A percentile compares a stretch with the other conserved stretches of the same genome.
phyloP scores from a whole-genome alignment of 2,888 invertebrate genomes.

The Troilus luridus region DNA sequence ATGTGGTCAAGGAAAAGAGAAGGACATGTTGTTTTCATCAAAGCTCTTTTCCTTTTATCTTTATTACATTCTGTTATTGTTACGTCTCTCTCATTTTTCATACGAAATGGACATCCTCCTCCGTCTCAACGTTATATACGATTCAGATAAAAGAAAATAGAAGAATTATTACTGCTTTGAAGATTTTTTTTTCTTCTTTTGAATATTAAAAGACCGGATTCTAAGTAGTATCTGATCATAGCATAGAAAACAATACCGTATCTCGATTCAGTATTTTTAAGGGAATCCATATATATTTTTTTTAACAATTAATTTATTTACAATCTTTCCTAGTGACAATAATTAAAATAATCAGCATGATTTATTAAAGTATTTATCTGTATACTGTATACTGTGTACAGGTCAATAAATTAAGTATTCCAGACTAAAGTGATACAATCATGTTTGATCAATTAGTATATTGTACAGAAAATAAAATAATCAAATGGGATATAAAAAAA shows the following conservation, averaged over 20 bases:
- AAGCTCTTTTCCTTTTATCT: background rate
- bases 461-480: too few relatives aligned
- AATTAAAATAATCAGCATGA: too few relatives aligned
- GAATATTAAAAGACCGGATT: background rate
- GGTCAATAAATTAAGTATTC: too few relatives aligned
- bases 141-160: constrained; percentile 20
- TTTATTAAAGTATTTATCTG: too few relatives aligned
- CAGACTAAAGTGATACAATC: too few relatives aligned
- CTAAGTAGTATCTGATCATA: background rate
- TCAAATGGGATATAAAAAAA: too few relatives aligned
- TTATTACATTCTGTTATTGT: constrained; percentile 36
- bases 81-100: constrained; percentile 19
- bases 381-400: too few relatives aligned
- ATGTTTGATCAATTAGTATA: too few relatives aligned
- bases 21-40: constrained; percentile 24
- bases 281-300: too few relatives aligned
- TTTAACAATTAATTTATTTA: too few relatives aligned
- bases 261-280: too few relatives aligned
- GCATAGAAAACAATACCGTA: background rate
- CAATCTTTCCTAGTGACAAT: too few relatives aligned
- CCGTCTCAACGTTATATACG: background rate
- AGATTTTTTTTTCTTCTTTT: background rate
- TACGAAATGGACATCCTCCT: background rate
- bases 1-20: background rate
- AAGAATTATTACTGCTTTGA: background rate